Evolutionary conservation across 2,888 invertebrate genomes (phyloP), one percentile per base, ranked within the genome.

Genomic region (Metalampra italica): DNA sequence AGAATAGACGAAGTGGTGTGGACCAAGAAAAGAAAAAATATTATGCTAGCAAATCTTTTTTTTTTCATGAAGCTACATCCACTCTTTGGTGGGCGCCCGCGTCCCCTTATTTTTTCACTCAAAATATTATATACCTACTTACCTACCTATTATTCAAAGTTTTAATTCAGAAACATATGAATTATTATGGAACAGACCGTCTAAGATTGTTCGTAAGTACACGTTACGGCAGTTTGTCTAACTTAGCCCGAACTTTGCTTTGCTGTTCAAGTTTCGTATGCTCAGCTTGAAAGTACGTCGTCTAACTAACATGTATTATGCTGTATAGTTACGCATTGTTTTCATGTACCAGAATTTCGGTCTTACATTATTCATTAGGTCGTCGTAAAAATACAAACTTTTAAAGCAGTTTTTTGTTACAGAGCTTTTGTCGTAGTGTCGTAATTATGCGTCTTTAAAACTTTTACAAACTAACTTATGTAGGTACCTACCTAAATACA

Each of bases 351-450:
- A 57, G 58, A 57, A 57, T 62, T n/a, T 63, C 46, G 47, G 49
- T 53, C 53, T 50, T 62, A 55, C 59, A 62, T 63, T 61, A 63
- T 62, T 62, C 63, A 63, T 60, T 30, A 51, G 44, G 14, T 39
- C 14, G n/a, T 4, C 1, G 39, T 36, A 9, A 7, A 34, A 45
- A 49, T 38, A 39, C 37, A 43, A 14, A 34, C 15, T 34, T 15
- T 34, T 1, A 3, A 22, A 22, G 22, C 14, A 39, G 39, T 13
- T 39, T 14, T 37, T 39, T 14, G 39, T 39, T 39, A 39, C 37
- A 12, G 15, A 14, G 36, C 36, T 36, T 36, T 36, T 7, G 11
- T 22, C 22, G 3, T 5, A 22, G 22, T 22, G 22, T 22, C 22
- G 5, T 22, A 3, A 22, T 22, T 22, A 22, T 22, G 22, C 22